Evolutionary conservation across 2,797 vertebrate genomes (phyloP), one percentile per base, ranked within the genome.

Genomic region (Odontamblyopus lacepedii): DNA sequence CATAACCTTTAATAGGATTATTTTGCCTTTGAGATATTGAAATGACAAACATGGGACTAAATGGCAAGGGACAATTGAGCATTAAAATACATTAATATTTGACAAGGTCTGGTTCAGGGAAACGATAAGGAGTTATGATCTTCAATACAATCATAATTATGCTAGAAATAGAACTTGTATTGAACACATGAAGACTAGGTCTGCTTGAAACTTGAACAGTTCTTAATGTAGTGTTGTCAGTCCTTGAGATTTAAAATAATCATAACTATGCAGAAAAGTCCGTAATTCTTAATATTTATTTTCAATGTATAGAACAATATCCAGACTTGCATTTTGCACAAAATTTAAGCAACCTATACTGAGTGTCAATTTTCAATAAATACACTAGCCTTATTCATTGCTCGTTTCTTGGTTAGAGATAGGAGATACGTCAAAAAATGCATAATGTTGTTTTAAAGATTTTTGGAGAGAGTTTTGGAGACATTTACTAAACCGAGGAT

Each of bases 1-100:
- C 72, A 38, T n/a, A 65, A 19, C 29, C 26, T 51, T 53, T 53
- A 11, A 70, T 60, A 67, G 26, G 5, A 29, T 71, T 44, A 53
- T 44, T 73, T 79, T 61, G 57, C 6, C 32, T 64, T 5, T 16
- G 30, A 53, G 23, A 57, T 0, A 63, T 44, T 13, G 32, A 60
- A 16, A 35, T 6, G 59, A 26, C 56, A 69, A 44, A 59, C 9
- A 6, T 18, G 44, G 5, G 15, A 51, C 41, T 16, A 4, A 29
- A 9, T 48, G 44, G 13, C 44, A 7, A 18, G 7, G 59, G 59
- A 18, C 30, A 61, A 35, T 0, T 11, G n/a, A 48, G 18, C 41
- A 65, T 12, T 15, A 44, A 48, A 65, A 51, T 27, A 15, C 27
- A 67, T 9, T 53, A 26, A 50, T 16, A 48, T 19, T 9, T 67